Evolutionary conservation across 2,797 vertebrate species (phyloP).

Genomic region (Agapornis canus): DNA sequence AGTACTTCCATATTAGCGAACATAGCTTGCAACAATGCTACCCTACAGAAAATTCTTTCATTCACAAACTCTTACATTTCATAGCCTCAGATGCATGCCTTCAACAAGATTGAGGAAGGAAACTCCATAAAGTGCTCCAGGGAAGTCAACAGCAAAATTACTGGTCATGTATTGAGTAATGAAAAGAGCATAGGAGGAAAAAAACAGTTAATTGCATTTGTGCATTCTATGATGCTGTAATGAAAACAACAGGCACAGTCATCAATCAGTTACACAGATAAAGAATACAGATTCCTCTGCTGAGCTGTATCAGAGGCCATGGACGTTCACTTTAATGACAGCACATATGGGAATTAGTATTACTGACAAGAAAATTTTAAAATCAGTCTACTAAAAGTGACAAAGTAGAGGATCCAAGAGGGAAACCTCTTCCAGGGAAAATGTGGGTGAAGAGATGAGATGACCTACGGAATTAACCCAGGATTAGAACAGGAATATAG

Average conservation of each 20-base stretch:
- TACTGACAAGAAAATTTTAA: not conserved
- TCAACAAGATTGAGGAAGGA: conserved; percentile 32
- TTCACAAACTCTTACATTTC: not conserved
- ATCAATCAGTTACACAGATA: conserved; percentile 26
- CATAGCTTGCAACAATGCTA: not conserved
- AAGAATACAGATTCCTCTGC: not conserved
- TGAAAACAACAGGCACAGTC: conserved; percentile 12
- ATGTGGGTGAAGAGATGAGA: not conserved
- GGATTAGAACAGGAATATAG: not conserved
- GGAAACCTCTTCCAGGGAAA: not conserved
- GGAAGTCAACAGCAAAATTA: conserved; percentile 32
- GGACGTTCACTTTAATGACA: not conserved
- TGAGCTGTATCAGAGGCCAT: not conserved
- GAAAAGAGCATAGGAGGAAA: not conserved
- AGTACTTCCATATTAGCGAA: not conserved
- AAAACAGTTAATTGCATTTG: conserved; percentile 14
- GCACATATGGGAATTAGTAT: not conserved
- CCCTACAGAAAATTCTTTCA: not conserved
- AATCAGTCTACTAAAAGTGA: not conserved
- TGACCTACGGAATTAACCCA: not conserved
- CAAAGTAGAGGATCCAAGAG: not conserved
- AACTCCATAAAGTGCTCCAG: not conserved
- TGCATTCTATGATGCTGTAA: not conserved
- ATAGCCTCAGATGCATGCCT: not conserved
- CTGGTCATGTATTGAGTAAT: conserved; percentile 13